A percentile compares a stretch with the other conserved stretches of the same genome.
phyloP scores from a whole-genome alignment of 2,113 vertebrate species.

The Polypterus senegalus region DNA sequence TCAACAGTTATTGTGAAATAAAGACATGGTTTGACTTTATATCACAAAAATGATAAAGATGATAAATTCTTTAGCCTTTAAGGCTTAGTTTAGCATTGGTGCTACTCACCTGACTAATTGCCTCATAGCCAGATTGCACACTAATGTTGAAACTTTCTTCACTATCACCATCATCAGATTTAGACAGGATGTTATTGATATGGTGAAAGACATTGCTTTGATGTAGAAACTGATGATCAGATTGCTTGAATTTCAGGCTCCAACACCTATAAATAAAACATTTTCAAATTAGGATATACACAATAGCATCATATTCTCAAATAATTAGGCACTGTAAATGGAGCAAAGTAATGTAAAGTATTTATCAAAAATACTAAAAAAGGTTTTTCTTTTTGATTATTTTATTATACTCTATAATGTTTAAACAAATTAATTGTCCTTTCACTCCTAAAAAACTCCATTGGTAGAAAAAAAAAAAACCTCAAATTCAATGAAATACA shows the following conservation, averaged over 20 bases:
- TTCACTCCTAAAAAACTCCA: too few relatives aligned
- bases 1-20: too few relatives aligned
- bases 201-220: constrained; percentile 98
- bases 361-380: too few relatives aligned
- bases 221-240: constrained; percentile 95
- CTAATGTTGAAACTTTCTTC: constrained; percentile 98
- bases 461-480: too few relatives aligned
- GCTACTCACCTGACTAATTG: constrained; percentile 77
- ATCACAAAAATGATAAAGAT: too few relatives aligned
- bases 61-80: too few relatives aligned
- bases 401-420: too few relatives aligned
- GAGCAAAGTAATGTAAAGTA: background rate
- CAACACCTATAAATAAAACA: constrained; percentile 65
- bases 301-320: background rate
- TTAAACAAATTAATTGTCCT: too few relatives aligned
- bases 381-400: too few relatives aligned
- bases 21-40: too few relatives aligned
- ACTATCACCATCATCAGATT: constrained; percentile 95
- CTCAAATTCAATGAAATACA: too few relatives aligned
- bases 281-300: background rate
- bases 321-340: too few relatives aligned
- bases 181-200: constrained; percentile 97
- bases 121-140: constrained; percentile 91
- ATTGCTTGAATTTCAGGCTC: constrained; percentile 98
- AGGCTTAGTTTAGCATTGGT: background rate